A percentile compares a stretch with the other conserved stretches of the same genome.
These are phyloP conservation scores for Germaria angustata DNA, from an alignment of 2,888 invertebrate genomes.

Conservation along the genomic window DNA sequence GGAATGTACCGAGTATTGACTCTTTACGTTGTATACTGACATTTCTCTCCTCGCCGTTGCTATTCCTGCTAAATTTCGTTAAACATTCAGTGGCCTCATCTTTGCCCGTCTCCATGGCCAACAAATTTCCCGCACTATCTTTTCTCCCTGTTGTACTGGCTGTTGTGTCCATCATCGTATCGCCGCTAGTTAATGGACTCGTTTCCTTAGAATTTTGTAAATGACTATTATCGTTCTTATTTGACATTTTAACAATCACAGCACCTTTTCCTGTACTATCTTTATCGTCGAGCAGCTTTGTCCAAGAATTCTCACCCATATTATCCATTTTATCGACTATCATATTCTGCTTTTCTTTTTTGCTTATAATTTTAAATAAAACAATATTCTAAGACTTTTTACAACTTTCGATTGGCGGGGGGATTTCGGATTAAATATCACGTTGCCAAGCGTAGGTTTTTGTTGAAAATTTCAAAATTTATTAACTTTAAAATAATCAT, in stretches of 20 bases:
- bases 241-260: slow-evolving; percentile 74
- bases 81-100: slow-evolving; percentile 59
- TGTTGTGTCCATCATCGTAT: slow-evolving; percentile 58
- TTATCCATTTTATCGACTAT: slow-evolving; percentile 78
- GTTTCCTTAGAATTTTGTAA: slow-evolving; percentile 71
- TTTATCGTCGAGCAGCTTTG: slow-evolving; percentile 77
- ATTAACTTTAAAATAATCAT: slow-evolving; percentile 61
- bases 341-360: slow-evolving; percentile 70
- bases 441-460: slow-evolving; percentile 41
- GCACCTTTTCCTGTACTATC: slow-evolving; percentile 72
- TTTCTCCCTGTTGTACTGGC: slow-evolving; percentile 9
- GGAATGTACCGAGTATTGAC: slow-evolving; percentile 79
- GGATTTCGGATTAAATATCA: slow-evolving; percentile 41
- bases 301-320: slow-evolving; percentile 78
- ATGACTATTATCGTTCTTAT: slow-evolving; percentile 67
- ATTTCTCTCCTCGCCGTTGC: slow-evolving; percentile 67
- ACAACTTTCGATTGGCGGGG: neutral
- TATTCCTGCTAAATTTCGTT: slow-evolving; percentile 49
- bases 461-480: slow-evolving; percentile 54
- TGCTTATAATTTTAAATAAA: slow-evolving; percentile 34
- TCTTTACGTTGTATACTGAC: slow-evolving; percentile 75
- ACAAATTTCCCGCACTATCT: slow-evolving; percentile 40
- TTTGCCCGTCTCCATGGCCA: slow-evolving; percentile 62
- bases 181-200: slow-evolving; percentile 73
- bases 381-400: slow-evolving; percentile 1